Evolutionary conservation across 2,797 vertebrate genomes (phyloP).

Genomic region (Sebastes itinus): DNA sequence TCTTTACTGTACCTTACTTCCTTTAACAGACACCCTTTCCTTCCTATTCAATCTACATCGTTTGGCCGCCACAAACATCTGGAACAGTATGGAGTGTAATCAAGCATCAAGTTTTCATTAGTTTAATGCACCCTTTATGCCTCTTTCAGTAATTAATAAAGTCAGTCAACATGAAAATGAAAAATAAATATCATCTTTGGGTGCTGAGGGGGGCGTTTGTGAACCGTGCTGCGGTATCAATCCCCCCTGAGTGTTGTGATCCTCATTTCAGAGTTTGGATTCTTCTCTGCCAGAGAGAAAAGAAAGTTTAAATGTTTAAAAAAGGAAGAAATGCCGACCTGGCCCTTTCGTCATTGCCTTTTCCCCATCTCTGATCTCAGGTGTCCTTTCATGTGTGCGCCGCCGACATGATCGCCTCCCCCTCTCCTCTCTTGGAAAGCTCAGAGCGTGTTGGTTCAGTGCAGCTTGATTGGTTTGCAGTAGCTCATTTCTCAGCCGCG

Average conservation of each 20-base stretch:
- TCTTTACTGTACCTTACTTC: too few species aligned
- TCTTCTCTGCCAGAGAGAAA: neutral
- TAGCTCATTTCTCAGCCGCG: conserved; percentile 17
- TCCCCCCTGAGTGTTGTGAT: neutral
- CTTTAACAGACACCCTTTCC: neutral
- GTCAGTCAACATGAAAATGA: conserved; percentile 6
- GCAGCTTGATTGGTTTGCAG: conserved; percentile 38
- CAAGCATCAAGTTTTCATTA: conserved; percentile 1
- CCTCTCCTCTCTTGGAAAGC: neutral
- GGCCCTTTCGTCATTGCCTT: neutral
- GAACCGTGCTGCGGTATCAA: neutral
- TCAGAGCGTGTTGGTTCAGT: neutral
- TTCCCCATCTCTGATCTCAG: neutral
- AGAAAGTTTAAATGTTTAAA: neutral
- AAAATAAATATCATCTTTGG: neutral
- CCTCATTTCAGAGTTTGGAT: neutral
- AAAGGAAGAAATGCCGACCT: accelerated
- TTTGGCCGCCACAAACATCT: neutral
- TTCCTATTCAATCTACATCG: neutral
- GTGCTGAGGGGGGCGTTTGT: neutral
- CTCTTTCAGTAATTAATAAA: conserved; percentile 8
- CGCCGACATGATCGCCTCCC: neutral
- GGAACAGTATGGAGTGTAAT: neutral
- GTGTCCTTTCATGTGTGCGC: neutral
- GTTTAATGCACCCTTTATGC: neutral